Evolutionary conservation across 1,140 invertebrate species (phyloP), one percentile per base, ranked within the genome.

Genomic region (Sarcophaga bullata): DNA sequence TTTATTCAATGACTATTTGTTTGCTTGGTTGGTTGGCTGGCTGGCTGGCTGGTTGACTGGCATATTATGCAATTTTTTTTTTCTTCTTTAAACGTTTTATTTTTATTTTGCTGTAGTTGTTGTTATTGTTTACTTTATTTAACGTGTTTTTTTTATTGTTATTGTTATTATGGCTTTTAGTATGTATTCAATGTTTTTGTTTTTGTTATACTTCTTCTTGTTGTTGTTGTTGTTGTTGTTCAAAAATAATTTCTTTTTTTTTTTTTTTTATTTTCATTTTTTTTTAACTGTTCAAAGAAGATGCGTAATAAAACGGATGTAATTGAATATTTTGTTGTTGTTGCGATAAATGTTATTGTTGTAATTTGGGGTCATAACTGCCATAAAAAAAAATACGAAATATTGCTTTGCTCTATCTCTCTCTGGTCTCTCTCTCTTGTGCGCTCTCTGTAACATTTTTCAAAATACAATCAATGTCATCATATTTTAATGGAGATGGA

Each of bases 31-130:
- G 25, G 25, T 4, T 37, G 25, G 52, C 52, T 54, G 52, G 52
- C 5, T 54, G 52, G 52, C 52, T 54, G 52, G 52, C 52, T 54
- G 52, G 52, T 15, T 54, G 52, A 54, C 52, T 54, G 52, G 15
- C 52, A 25, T 68, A 68, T 68, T 68, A 68, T 68, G 62, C 62
- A 68, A 68, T 68, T 68, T 62, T 68, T 68, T 25, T n/a, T 68
- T 10, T 10, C 13, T 52, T 52, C 13, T 52, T 52, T 52, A 10
- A 10, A 13, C 6, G 13, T 1, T 52, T 52, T 52, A 3, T 52
- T 52, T 68, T 7, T 25, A 19, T 68, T 25, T 68, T 68, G 25
- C 62, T 68, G n/a, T 68, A 19, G 25, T 37, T 68, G 17, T 68
- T 68, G 8, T 25, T 10, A 19, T 68, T 25, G 17, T 19, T 68